Evolutionary conservation across 2,888 invertebrate genomes (phyloP), one percentile per base, ranked within the genome.

Genomic region (Pseudococcus jackbeardsleyi): DNA sequence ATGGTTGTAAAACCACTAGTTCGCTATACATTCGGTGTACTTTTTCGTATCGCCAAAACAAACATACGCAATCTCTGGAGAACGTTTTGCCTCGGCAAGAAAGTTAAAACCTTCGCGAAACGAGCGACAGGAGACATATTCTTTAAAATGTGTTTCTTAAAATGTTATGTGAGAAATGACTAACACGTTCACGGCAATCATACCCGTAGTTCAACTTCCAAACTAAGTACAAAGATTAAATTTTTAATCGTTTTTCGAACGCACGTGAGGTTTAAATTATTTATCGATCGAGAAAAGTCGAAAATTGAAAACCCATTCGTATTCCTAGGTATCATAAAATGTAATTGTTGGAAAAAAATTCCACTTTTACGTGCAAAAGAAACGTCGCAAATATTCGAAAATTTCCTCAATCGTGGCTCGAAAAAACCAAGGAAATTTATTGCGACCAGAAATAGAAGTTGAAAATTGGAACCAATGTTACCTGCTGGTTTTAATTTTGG

Each of bases 41-140:
- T 46, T 0, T 19, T 82, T 82, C 9, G 46, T 19, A 46, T 82
- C 0, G 19, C 79, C 79, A 11, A 64, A 82, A 46, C 79, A 82
- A 82, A 82, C 79, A 82, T 82, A 46, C 46, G 12, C 79, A 46
- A 19, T 82, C 79, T 82, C 79, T 46, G 42, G 79, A 82, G 79
- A 82, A 82, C 79, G 79, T 82, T 82, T 82, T 82, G 79, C 46
- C 79, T 42, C 42, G 6, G 79, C 59, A 19, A 39, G 42, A 59
- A 84, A 84, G 84, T 59, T 54, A 64, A 50, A 64, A 85, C 85
- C 64, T 64, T 85, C 15, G 42, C 85, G 54, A 85, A 85, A 85
- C 85, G 64, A 85, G 85, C 85, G 85, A 85, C 85, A 59, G 85
- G 85, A 85, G 85, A 85, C 85, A 85, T 64, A 85, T 85, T 85